Conservation (phyloP, 2,888 invertebrate species). For the Phalangium opilio region DNA sequence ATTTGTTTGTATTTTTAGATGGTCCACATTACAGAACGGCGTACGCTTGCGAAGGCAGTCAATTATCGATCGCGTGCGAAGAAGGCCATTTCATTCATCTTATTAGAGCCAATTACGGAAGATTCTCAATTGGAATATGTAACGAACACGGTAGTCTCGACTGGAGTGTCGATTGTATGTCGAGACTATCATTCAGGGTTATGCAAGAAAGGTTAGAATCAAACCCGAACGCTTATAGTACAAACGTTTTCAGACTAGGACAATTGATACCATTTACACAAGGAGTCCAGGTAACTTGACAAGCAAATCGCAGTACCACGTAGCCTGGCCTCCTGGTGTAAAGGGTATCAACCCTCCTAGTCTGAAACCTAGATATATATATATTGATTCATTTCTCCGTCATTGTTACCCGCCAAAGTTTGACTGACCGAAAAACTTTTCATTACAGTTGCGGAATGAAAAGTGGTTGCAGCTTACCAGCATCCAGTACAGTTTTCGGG, state of each 20-base stretch:
- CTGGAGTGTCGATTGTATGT: conserved; percentile 92
- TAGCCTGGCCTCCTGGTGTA: too few relatives aligned
- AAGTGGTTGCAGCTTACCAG: conserved; percentile 22
- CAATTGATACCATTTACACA: too few relatives aligned
- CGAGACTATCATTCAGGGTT: conserved; percentile 67
- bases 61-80: conserved; percentile 69
- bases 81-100: conserved; percentile 75
- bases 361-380: too few relatives aligned
- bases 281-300: too few relatives aligned
- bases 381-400: too few relatives aligned
- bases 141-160: conserved; percentile 87
- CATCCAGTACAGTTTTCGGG: conserved; percentile 29
- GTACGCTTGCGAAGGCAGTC: conserved; percentile 85
- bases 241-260: too few relatives aligned
- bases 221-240: too few relatives aligned
- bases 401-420: too few relatives aligned
- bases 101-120: conserved; percentile 83
- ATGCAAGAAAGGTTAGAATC: conserved; percentile 73
- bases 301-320: too few relatives aligned
- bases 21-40: conserved; percentile 54
- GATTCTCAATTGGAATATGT: conserved; percentile 81
- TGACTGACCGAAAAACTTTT: too few relatives aligned
- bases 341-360: too few relatives aligned
- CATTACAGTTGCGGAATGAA: conserved; percentile 12
- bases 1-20: not conserved